Base-by-base conservation (phyloP, 1,140 invertebrate genomes). In the Lordiphosa stackelbergi region DNA sequence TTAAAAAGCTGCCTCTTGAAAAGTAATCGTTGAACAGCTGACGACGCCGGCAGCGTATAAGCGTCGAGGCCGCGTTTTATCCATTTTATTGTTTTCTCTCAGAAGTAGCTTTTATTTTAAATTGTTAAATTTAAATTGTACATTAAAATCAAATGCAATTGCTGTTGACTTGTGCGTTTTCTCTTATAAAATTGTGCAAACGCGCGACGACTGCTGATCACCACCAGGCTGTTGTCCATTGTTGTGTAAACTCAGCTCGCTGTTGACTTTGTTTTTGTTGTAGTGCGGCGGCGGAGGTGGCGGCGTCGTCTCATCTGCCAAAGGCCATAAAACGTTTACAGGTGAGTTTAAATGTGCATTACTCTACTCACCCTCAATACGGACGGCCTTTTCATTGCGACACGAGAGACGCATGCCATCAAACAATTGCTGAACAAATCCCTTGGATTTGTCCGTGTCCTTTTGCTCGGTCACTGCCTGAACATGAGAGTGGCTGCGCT, bases 131-230 rank as follows among this genome's bases (percentile, higher is more conserved):
- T 56, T 66, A 57, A 66, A 66, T 66, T 65, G 59, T 66, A 65
- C 60, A 62, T 69, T 48, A 69, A 57, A 64, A 79, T 60, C 71
- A 81, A 79, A 79, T 79, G 71, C 75, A 81, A 79, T 71, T 81
- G 66, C 45, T 63, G 45, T 24, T 7, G 31, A 16, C 8, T 40
- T 47, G 55, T 75, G 59, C 59, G 40, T 13, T 7, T 31, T 31
- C 19, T 75, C 65, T 77, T 87, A 87, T 85, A 87, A 85, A 63
- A 87, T 87, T 42, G 85, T 85, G 85, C 85, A 87, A 31, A 87
- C 85, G 53, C 86, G 81, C 28, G 85, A 87, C 52, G 85, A 73
- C 43, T 85, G 75, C 38, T 83, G 66, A 34, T 77, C 68, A 28
- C 28, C 28, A 31, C 7, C 28, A 31, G 28, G 56, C 47, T 71